phyloP scores from a whole-genome alignment of 2,797 vertebrate species.

The Prionace glauca region DNA sequence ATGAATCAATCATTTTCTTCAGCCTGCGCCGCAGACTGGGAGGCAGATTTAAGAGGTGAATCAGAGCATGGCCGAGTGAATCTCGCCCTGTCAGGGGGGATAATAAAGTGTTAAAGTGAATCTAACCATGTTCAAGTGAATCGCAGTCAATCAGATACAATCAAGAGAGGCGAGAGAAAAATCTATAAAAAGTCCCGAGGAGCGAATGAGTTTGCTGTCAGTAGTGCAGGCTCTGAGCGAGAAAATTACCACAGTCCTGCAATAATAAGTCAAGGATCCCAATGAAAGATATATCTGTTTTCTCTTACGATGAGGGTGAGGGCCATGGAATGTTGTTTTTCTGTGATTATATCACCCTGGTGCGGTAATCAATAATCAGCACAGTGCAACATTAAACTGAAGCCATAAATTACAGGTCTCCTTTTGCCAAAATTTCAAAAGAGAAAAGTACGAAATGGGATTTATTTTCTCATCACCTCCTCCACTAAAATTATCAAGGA shows the following conservation, averaged over 20 bases:
- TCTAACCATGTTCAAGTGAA: slow-evolving; percentile 2
- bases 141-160: slow-evolving; percentile 30
- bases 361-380: neutral
- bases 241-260: slow-evolving; percentile 24
- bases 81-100: neutral
- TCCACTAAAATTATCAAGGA: neutral
- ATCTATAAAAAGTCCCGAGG: slow-evolving; percentile 1
- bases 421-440: neutral
- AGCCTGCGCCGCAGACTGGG: neutral
- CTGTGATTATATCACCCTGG: neutral
- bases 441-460: neutral
- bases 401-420: neutral
- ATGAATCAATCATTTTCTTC: slow-evolving; percentile 21
- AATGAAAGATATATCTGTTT: slow-evolving; percentile 24
- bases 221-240: neutral
- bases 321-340: neutral
- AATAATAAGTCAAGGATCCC: slow-evolving; percentile 3
- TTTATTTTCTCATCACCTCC: neutral
- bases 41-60: slow-evolving; percentile 8
- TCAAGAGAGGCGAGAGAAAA: slow-evolving; percentile 7
- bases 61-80: slow-evolving; percentile 21
- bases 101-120: slow-evolving; percentile 35
- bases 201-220: slow-evolving; percentile 11
- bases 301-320: neutral
- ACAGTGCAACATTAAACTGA: neutral